Conservation (phyloP, 2,113 vertebrate genomes). For the Mus musculus region DNA sequence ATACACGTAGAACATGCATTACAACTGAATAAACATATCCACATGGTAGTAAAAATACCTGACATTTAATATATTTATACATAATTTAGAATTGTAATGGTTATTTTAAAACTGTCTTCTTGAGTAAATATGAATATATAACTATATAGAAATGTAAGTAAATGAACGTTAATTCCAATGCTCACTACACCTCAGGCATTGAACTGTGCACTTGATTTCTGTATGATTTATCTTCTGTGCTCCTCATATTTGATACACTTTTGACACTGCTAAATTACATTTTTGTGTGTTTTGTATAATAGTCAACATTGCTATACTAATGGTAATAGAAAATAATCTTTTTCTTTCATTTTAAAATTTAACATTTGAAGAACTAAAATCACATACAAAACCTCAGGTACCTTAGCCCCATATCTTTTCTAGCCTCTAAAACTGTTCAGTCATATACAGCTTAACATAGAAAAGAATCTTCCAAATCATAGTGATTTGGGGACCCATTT, state of each 20-base stretch:
- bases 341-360: not conserved
- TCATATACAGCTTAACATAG: not conserved
- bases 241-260: not conserved
- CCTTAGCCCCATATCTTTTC: not conserved
- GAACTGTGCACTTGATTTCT: not conserved
- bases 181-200: not conserved
- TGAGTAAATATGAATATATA: not conserved
- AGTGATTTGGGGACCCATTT: not conserved
- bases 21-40: not conserved
- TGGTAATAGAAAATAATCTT: not conserved
- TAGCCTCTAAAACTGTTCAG: not conserved
- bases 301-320: not conserved
- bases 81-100: not conserved
- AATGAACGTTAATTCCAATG: conserved; percentile 2
- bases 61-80: not conserved
- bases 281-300: conserved; percentile 23
- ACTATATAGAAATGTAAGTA: not conserved
- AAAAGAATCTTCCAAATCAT: not conserved
- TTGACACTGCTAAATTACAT: not conserved
- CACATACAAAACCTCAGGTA: not conserved
- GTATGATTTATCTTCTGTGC: not conserved
- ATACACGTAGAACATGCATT: not conserved
- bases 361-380: not conserved
- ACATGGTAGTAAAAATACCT: not conserved
- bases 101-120: not conserved